Percentiles rank a stretch among this genome's conserved stretches.
phyloP scores from a whole-genome alignment of 2,888 invertebrate genomes.

The Helleia helle region DNA sequence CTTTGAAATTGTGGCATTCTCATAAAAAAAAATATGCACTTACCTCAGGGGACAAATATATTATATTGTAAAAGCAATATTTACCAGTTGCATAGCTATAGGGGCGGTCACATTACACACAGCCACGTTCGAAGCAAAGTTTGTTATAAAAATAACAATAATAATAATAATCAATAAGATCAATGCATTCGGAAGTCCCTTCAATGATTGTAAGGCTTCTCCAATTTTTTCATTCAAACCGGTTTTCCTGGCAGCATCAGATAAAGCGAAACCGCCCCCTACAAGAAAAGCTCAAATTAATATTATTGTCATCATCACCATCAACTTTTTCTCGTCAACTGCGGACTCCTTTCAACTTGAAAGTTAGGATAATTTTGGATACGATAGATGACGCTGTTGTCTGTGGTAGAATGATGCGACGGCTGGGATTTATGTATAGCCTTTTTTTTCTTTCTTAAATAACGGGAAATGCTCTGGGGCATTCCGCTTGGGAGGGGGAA shows the following conservation, averaged over 20 bases:
- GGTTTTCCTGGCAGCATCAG: constrained; percentile 34
- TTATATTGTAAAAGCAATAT: constrained; percentile 17
- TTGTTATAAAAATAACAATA: constrained; percentile 40
- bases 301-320: too few species aligned
- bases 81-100: constrained; percentile 50
- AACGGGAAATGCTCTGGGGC: too few species aligned
- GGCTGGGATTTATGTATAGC: too few species aligned
- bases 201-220: constrained; percentile 25
- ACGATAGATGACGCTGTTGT: too few species aligned
- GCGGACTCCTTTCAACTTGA: too few species aligned
- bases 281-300: constrained; percentile 1
- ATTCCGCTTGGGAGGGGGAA: too few species aligned
- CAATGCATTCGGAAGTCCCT: constrained; percentile 26
- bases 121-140: constrained; percentile 57
- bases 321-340: background rate
- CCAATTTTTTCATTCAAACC: constrained; percentile 43
- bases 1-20: too few species aligned
- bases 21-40: too few species aligned
- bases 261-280: constrained; percentile 52
- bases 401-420: too few species aligned
- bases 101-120: constrained; percentile 48
- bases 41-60: too few species aligned
- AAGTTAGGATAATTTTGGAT: too few species aligned
- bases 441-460: too few species aligned
- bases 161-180: constrained; percentile 35